phyloP scores from a whole-genome alignment of 2,113 vertebrate species.

The Sialia sialis region DNA sequence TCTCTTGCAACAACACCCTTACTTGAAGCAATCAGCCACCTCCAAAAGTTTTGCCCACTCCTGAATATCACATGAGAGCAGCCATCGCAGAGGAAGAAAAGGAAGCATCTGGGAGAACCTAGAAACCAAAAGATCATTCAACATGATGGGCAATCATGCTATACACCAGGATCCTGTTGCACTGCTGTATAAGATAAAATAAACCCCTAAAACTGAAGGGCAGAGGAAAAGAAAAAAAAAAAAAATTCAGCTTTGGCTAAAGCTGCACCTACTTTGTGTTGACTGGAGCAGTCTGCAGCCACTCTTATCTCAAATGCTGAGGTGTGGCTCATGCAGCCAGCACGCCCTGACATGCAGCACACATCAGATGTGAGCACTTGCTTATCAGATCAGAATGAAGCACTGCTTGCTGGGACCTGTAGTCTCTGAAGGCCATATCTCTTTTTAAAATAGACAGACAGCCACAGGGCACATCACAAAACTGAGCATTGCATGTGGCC shows the following conservation, averaged over 20 bases:
- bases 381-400: constrained; percentile 46
- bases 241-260: background rate
- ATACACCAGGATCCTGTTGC: background rate
- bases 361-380: background rate
- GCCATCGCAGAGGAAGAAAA: background rate
- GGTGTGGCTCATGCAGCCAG: background rate
- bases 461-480: constrained; percentile 28
- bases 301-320: background rate
- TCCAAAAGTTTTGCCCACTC: background rate
- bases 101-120: background rate
- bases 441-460: background rate
- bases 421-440: background rate
- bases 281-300: background rate
- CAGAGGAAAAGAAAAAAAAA: background rate
- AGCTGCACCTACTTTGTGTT: background rate
- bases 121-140: background rate
- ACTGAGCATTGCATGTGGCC: background rate
- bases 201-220: background rate
- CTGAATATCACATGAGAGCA: background rate
- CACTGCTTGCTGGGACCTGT: constrained; percentile 39
- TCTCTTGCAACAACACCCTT: background rate
- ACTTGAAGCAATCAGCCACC: background rate
- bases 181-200: background rate
- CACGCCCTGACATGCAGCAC: background rate
- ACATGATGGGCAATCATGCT: background rate